These are phyloP conservation scores for Ornithorhynchus anatinus DNA, from an alignment of 2,113 vertebrate species.

Conservation along the genomic window DNA sequence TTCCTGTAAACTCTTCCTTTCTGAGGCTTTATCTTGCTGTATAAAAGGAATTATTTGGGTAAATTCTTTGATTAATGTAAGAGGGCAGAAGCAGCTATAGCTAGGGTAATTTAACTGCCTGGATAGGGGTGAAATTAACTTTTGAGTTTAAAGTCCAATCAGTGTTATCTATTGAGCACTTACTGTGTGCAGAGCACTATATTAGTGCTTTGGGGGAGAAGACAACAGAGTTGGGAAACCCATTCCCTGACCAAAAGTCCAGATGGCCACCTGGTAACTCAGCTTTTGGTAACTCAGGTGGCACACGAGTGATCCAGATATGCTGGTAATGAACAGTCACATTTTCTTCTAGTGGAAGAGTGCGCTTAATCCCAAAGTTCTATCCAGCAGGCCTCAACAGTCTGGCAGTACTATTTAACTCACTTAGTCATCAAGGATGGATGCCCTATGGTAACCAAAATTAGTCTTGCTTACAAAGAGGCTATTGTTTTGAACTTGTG, in stretches of 20 bases:
- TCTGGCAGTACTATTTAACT: background rate
- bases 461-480: background rate
- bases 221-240: no score
- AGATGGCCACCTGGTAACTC: no score
- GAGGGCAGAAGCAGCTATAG: background rate
- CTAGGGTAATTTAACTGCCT: no score
- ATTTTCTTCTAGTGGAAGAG: background rate
- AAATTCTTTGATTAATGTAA: background rate
- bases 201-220: no score
- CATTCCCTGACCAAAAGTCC: no score
- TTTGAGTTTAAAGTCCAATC: no score
- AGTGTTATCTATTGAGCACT: no score
- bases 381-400: slow-evolving; percentile 1
- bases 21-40: background rate
- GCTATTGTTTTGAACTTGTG: background rate
- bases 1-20: background rate
- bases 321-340: background rate
- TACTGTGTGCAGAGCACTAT: no score
- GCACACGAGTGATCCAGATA: background rate
- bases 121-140: no score
- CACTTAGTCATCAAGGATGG: accelerated
- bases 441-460: background rate
- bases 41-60: background rate
- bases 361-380: background rate
- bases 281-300: background rate